Percentiles rank a stretch among this genome's conserved stretches.
phyloP scores from a whole-genome alignment of 2,888 invertebrate species.

The Dryobotodes eremita region DNA sequence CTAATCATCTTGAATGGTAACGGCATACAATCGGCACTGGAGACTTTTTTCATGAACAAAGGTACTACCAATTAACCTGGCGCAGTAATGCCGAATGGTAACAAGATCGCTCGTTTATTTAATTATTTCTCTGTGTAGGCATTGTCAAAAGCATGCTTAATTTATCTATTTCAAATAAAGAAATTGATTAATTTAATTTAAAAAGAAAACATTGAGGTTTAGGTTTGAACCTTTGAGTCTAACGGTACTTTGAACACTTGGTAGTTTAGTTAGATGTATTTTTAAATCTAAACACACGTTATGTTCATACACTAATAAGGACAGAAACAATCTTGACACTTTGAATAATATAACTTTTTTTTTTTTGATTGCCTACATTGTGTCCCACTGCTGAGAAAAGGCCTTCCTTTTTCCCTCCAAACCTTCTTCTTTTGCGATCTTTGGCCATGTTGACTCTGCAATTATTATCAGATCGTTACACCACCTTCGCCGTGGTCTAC shows the following conservation, averaged over 20 bases:
- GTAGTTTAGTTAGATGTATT: constrained; percentile 77
- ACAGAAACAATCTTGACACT: constrained; percentile 71
- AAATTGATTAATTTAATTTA: not conserved
- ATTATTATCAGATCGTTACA: no score
- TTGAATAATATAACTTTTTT: not conserved
- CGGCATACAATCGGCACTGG: not conserved
- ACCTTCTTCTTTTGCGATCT: no score
- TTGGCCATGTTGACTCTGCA: no score
- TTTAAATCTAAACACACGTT: constrained; percentile 81
- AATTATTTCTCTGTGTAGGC: not conserved
- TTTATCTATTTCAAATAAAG: no score
- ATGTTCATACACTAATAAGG: constrained; percentile 61
- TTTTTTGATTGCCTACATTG: not conserved
- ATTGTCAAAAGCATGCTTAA: not conserved
- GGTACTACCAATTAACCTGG: not conserved
- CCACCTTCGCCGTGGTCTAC: no score
- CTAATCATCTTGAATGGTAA: not conserved
- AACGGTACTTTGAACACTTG: constrained; percentile 79
- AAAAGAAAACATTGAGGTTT: not conserved
- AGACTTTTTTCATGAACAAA: not conserved
- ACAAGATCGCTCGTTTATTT: not conserved
- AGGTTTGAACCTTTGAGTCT: constrained; percentile 62
- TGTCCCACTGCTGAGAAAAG: not conserved
- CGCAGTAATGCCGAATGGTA: not conserved
- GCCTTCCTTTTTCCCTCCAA: no score